Conservation (phyloP, 2,797 vertebrate genomes). For the Microctenopoma lineatum region DNA sequence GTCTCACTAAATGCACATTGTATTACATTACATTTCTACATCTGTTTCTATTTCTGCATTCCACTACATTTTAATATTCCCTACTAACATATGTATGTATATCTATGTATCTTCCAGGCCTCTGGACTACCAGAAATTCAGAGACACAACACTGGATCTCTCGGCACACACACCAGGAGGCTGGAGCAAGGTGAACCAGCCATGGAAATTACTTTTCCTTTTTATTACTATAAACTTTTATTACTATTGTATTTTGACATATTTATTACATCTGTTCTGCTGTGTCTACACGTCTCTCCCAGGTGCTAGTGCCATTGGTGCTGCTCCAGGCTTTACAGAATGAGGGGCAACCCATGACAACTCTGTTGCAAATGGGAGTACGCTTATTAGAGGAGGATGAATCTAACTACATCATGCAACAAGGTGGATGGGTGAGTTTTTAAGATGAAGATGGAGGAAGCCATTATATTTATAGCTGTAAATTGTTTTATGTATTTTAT, state of each 20-base stretch:
- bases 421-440: slow-evolving; percentile 95
- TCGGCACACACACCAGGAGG: slow-evolving; percentile 85
- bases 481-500: not conserved
- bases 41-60: not conserved
- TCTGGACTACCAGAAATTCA: slow-evolving; percentile 89
- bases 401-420: slow-evolving; percentile 89
- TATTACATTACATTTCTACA: no score
- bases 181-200: slow-evolving; percentile 89
- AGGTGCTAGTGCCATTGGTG: slow-evolving; percentile 92
- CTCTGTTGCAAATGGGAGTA: slow-evolving; percentile 86
- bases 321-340: slow-evolving; percentile 87
- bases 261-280: not conserved
- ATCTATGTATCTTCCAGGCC: slow-evolving; percentile 82
- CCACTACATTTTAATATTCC: not conserved
- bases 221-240: no score
- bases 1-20: no score
- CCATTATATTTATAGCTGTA: not conserved
- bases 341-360: slow-evolving; percentile 82
- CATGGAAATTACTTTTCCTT: not conserved
- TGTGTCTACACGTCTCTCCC: not conserved
- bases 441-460: not conserved
- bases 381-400: slow-evolving; percentile 88
- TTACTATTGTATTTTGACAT: not conserved
- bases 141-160: slow-evolving; percentile 80
- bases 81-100: not conserved